These are phyloP conservation scores for Cremastobaeus sp. DNA, from an alignment of 2,888 invertebrate species.

Conservation along the genomic window DNA sequence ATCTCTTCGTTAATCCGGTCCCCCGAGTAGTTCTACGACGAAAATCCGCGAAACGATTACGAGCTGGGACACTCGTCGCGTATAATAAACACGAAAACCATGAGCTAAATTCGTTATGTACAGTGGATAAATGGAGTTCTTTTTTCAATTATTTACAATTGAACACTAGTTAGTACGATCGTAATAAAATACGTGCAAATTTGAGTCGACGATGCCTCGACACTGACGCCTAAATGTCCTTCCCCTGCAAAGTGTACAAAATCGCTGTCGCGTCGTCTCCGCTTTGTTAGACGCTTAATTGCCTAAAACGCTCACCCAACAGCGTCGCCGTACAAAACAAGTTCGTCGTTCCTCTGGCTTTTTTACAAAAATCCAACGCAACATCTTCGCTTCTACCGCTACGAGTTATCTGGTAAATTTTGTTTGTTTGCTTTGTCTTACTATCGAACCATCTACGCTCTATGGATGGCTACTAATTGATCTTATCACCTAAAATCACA, in stretches of 20 bases:
- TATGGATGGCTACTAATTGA: slow-evolving; percentile 51
- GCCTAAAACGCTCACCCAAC: slow-evolving; percentile 19
- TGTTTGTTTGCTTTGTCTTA: slow-evolving; percentile 14
- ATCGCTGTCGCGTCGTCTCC: slow-evolving; percentile 7
- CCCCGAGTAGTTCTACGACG: slow-evolving; percentile 2
- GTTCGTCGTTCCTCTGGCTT: slow-evolving; percentile 9
- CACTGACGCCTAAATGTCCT: not conserved
- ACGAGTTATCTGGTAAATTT: slow-evolving; percentile 25
- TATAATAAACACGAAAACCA: slow-evolving; percentile 21
- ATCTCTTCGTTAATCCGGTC: slow-evolving; percentile 15
- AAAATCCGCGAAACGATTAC: not conserved
- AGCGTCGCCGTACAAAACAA: slow-evolving; percentile 35
- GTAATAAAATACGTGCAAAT: slow-evolving; percentile 58
- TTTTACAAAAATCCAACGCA: slow-evolving; percentile 43
- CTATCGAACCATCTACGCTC: slow-evolving; percentile 43
- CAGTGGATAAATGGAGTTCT: slow-evolving; percentile 25
- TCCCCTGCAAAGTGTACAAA: slow-evolving; percentile 39
- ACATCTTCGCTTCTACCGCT: slow-evolving; percentile 17
- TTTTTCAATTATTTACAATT: slow-evolving; percentile 53
- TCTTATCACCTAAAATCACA: slow-evolving; percentile 72
- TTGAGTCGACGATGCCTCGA: slow-evolving; percentile 30
- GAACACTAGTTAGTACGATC: slow-evolving; percentile 52
- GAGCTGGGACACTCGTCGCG: not conserved
- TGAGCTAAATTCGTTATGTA: slow-evolving; percentile 47
- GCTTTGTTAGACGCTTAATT: slow-evolving; percentile 17